phyloP scores from a whole-genome alignment of 1,140 invertebrate genomes.

The Cotesia glomerata region DNA sequence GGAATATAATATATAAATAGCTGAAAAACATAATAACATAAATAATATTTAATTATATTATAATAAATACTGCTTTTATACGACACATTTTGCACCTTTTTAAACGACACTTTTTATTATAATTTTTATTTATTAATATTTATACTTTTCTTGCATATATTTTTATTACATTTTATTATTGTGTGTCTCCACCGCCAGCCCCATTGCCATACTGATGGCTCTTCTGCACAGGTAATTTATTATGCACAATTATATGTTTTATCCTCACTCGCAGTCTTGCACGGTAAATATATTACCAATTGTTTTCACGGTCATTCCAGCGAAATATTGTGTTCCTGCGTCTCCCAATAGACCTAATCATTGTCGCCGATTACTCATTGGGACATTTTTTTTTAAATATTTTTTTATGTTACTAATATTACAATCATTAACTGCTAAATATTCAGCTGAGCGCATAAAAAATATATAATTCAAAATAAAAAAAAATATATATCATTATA shows the following conservation, averaged over 20 bases:
- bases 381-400: conserved; percentile 3
- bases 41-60: conserved; percentile 13
- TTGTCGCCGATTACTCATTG: conserved; percentile 11
- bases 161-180: conserved; percentile 63
- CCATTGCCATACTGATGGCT: conserved; percentile 85
- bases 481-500: conserved; percentile 7
- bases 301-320: conserved; percentile 24
- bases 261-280: conserved; percentile 57
- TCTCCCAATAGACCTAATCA: conserved; percentile 10
- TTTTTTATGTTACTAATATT: conserved; percentile 2
- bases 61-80: not conserved
- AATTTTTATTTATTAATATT: conserved; percentile 42
- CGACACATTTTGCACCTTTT: conserved; percentile 4
- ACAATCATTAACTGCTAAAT: not conserved
- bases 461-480: not conserved
- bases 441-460: not conserved
- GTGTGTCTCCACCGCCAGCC: conserved; percentile 72
- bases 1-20: conserved; percentile 3
- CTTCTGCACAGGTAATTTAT: conserved; percentile 81
- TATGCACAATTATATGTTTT: conserved; percentile 62
- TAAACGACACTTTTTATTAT: conserved; percentile 29
- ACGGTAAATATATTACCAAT: conserved; percentile 47
- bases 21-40: conserved; percentile 5
- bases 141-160: conserved; percentile 59
- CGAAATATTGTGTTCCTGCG: conserved; percentile 16